phyloP scores from a whole-genome alignment of 2,888 invertebrate species.

The Heliconius cydno region DNA sequence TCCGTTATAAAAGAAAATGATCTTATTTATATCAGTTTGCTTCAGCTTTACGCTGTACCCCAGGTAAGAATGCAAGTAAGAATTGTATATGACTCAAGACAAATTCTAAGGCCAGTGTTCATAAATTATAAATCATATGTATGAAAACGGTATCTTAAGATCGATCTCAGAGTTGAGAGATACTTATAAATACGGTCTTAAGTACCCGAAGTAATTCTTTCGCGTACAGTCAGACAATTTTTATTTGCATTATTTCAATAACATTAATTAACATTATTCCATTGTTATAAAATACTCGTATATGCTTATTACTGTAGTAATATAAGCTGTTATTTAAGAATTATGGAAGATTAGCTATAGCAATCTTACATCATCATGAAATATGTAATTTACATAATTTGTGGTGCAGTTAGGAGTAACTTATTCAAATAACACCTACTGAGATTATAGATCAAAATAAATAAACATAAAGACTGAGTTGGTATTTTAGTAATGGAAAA shows the following conservation, averaged over 20 bases:
- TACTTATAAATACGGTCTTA: too few relatives aligned
- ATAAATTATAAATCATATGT: too few relatives aligned
- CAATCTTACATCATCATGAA: slow-evolving; percentile 19
- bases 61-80: too few relatives aligned
- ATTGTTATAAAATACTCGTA: not conserved
- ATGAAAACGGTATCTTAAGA: too few relatives aligned
- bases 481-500: not conserved
- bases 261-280: not conserved
- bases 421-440: slow-evolving; percentile 6
- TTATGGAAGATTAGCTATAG: slow-evolving; percentile 8
- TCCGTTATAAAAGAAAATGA: too few relatives aligned
- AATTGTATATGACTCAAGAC: too few relatives aligned
- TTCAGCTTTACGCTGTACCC: too few relatives aligned
- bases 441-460: not conserved
- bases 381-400: slow-evolving; percentile 18
- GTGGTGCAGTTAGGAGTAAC: slow-evolving; percentile 8
- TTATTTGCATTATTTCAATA: not conserved
- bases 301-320: not conserved
- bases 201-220: not conserved
- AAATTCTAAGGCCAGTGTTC: too few relatives aligned
- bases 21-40: too few relatives aligned
- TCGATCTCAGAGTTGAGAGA: too few relatives aligned
- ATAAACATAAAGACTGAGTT: not conserved
- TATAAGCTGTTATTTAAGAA: slow-evolving; percentile 15
- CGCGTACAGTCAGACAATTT: not conserved